phyloP scores from a whole-genome alignment of 2,888 invertebrate species.

The Homarus gammarus region DNA sequence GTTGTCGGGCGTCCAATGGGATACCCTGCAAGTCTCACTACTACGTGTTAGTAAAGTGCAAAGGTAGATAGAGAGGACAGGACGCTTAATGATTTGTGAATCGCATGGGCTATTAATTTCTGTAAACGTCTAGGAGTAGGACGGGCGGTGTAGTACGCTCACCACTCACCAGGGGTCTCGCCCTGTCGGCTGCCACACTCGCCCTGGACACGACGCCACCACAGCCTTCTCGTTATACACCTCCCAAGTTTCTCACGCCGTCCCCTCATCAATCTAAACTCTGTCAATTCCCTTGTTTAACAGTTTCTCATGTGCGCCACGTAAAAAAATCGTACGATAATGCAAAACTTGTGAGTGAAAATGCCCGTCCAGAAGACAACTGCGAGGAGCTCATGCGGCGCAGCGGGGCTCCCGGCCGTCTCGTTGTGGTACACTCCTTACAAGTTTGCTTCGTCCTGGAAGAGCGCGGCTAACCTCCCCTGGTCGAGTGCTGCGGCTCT shows the following conservation, averaged over 20 bases:
- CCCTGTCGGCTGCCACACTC: constrained; percentile 34
- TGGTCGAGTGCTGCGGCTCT: constrained; percentile 36
- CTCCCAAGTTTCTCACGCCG: constrained; percentile 8
- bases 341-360: constrained; percentile 13
- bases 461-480: constrained; percentile 5
- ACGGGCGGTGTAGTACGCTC: constrained; percentile 36
- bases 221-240: not conserved
- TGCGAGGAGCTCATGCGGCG: constrained; percentile 13
- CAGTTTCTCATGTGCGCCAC: not conserved
- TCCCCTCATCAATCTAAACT: constrained; percentile 20
- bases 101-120: constrained; percentile 35
- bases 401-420: constrained; percentile 37
- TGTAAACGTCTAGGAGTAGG: constrained; percentile 21
- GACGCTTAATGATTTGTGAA: constrained; percentile 45
- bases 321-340: not conserved
- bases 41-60: not conserved
- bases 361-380: constrained; percentile 4
- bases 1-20: not conserved
- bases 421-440: constrained; percentile 34
- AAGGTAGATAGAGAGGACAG: constrained; percentile 34
- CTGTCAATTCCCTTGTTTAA: not conserved
- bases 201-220: not conserved
- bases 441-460: constrained; percentile 39
- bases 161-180: constrained; percentile 49
- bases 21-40: not conserved